Evolutionary conservation across 2,888 invertebrate genomes (phyloP).

Genomic region (Dicranocentrus wangi): DNA sequence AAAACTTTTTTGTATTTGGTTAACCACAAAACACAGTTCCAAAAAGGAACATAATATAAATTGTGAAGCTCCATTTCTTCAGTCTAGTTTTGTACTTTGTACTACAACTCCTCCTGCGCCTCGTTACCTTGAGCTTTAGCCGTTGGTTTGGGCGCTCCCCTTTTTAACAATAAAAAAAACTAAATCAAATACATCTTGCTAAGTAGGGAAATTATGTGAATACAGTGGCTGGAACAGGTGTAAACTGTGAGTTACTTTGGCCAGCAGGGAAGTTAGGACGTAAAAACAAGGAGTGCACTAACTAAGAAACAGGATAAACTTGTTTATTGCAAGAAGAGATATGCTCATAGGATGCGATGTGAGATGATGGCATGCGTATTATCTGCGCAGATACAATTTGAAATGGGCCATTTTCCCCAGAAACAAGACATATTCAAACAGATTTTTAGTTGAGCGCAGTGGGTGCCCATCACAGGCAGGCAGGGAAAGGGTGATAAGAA

Average conservation of each 20-base stretch:
- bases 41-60: constrained; percentile 1
- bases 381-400: no score
- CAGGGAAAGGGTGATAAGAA: no score
- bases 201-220: neutral
- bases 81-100: no score
- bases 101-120: no score
- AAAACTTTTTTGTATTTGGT: constrained; percentile 9
- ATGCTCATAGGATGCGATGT: neutral
- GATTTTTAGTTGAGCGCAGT: no score
- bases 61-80: neutral
- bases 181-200: no score
- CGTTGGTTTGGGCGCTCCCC: no score
- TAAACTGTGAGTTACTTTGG: constrained; percentile 36
- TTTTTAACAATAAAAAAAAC: no score
- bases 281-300: constrained; percentile 20
- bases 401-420: neutral
- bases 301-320: constrained; percentile 41
- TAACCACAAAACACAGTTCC: neutral
- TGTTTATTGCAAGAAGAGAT: constrained; percentile 16
- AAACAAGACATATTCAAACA: neutral
- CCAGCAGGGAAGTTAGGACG: constrained; percentile 37
- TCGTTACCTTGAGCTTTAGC: no score
- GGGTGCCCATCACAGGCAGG: no score
- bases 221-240: constrained; percentile 41
- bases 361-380: no score